phyloP scores from a whole-genome alignment of 2,113 vertebrate species.

The Thunnus thynnus region DNA sequence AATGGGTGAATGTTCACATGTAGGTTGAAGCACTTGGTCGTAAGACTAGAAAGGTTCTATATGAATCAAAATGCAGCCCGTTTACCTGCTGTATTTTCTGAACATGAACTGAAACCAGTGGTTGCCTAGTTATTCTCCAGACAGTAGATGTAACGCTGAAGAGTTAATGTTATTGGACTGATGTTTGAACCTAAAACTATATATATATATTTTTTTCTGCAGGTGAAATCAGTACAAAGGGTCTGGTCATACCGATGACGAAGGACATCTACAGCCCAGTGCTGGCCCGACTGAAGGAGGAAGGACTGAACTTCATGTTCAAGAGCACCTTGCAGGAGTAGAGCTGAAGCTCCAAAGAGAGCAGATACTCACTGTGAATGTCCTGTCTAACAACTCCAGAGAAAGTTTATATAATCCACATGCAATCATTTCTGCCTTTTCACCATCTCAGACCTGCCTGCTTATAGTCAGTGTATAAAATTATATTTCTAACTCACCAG shows the following conservation, averaged over 20 bases:
- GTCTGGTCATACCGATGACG: slow-evolving; percentile 90
- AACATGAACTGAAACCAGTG: background rate
- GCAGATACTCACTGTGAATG: background rate
- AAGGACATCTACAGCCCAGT: slow-evolving; percentile 92
- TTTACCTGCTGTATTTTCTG: background rate
- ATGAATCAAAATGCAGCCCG: no score
- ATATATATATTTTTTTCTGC: slow-evolving; percentile 34
- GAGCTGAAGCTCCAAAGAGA: background rate
- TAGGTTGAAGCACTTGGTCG: no score
- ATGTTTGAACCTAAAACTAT: background rate
- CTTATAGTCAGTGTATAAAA: background rate
- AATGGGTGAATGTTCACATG: no score
- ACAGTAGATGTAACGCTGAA: no score
- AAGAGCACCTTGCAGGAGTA: slow-evolving; percentile 85
- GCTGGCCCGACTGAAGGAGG: slow-evolving; percentile 88
- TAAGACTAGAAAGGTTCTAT: no score
- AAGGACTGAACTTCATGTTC: slow-evolving; percentile 89
- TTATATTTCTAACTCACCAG: background rate
- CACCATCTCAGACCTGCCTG: background rate
- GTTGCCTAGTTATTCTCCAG: background rate
- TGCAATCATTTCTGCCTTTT: background rate
- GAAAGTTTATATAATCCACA: background rate
- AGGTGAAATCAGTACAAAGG: slow-evolving; percentile 94
- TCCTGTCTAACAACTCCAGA: background rate
- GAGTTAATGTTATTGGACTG: background rate